Evolutionary conservation across 1,140 invertebrate species (phyloP).

Genomic region (Prorops nasuta): DNA sequence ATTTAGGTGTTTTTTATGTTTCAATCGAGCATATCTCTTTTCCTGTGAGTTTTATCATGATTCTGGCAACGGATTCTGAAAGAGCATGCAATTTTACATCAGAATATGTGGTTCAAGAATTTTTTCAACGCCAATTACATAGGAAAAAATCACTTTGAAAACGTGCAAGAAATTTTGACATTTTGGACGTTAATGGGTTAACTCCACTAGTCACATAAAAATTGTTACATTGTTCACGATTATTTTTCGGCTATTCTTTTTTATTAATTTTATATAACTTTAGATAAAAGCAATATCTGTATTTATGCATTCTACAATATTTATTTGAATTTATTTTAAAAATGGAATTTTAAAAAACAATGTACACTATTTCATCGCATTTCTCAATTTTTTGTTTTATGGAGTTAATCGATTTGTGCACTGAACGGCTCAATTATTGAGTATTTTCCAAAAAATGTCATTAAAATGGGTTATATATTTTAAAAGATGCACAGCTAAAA

Average conservation of each 20-base stretch:
- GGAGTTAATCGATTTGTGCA: conserved; percentile 5
- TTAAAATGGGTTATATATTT: too few species aligned
- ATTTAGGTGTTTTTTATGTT: too few species aligned
- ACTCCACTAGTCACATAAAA: conserved; percentile 4
- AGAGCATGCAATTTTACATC: too few species aligned
- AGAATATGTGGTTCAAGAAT: too few species aligned
- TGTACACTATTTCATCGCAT: conserved; percentile 12
- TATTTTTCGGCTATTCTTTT: conserved; percentile 5
- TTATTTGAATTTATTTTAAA: conserved; percentile 14
- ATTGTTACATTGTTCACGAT: conserved; percentile 7
- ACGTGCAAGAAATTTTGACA: too few species aligned
- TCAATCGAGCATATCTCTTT: too few species aligned
- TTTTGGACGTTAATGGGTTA: too few species aligned
- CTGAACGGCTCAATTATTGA: neutral
- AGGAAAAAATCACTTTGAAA: too few species aligned
- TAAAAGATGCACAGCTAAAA: too few species aligned
- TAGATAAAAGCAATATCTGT: conserved; percentile 13
- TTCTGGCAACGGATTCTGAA: too few species aligned
- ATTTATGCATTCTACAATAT: conserved; percentile 14
- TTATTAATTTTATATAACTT: conserved; percentile 14
- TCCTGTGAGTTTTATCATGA: too few species aligned
- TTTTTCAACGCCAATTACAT: too few species aligned
- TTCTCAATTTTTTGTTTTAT: conserved; percentile 7
- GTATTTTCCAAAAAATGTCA: neutral
- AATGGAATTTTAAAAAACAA: conserved; percentile 18